Base-by-base conservation (phyloP, 1,140 invertebrate genomes). In the Drosophila teissieri region DNA sequence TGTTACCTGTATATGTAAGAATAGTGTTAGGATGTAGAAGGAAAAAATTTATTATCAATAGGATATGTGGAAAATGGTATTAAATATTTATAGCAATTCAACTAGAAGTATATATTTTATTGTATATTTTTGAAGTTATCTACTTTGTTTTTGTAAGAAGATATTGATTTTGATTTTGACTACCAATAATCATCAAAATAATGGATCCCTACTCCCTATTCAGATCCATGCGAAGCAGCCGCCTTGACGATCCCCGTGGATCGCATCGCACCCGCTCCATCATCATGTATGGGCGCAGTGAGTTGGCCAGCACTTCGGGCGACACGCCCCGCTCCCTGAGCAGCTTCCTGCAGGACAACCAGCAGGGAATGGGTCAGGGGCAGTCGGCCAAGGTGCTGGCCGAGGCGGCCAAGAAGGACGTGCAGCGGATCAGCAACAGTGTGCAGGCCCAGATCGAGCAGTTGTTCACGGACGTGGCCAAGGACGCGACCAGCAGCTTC, bases 401-500 rank as follows among this genome's bases (percentile, higher is more conserved):
- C 55, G 80, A 89, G 62, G 81, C 78, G 68, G 81, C 91, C 48
- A 90, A 92, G 57, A 86, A 89, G 53, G 90, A 92, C 69, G 90
- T 90, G 48, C 73, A 90, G 60, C 78, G 82, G 49, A 94, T 94
- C 19, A 95, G 95, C 80, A 96, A 96, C 78, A 95, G 95, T 15
- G 96, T 97, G 4, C 96, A 97, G 91, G 96, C 96, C 10, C 94
- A 95, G 64, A 97, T 97, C 82, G 96, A 97, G 90, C 95, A 95
- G 78, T 96, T 97, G 94, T 97, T 97, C 85, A 95, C 95, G 19
- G 96, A 97, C 63, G 95, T 96, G 79, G 95, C 96, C 11, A 95
- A 95, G 79, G 95, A 95, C 89, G 93, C 93, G 1, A 95, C 95
- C 61, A 91, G 89, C 24, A 92, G 91, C 61, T 96, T 96, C 73